Evolutionary conservation across 2,113 vertebrate species (phyloP).

Genomic region (Mandrillus leucophaeus): DNA sequence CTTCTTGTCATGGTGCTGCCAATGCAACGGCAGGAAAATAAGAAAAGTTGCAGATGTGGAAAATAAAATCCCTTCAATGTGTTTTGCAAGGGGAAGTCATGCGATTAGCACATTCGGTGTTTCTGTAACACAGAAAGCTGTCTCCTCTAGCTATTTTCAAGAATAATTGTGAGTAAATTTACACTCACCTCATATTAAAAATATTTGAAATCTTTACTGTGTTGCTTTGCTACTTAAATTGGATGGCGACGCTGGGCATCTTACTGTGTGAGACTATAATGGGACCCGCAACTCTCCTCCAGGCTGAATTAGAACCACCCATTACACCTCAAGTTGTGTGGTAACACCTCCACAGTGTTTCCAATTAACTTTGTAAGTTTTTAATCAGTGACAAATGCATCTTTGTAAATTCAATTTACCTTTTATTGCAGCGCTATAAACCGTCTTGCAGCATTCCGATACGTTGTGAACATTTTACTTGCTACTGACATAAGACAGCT

Average conservation of each 20-base stretch:
- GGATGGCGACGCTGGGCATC: conserved; percentile 3
- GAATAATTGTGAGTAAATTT: conserved; percentile 69
- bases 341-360: conserved; percentile 90
- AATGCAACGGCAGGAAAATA: conserved; percentile 56
- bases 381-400: conserved; percentile 91
- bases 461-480: conserved; percentile 96
- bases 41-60: conserved; percentile 9
- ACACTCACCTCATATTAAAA: conserved; percentile 64
- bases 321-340: conserved; percentile 89
- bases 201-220: conserved; percentile 61
- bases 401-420: conserved; percentile 91
- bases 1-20: conserved; percentile 64
- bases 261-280: conserved; percentile 63
- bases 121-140: conserved; percentile 14
- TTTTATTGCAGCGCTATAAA: conserved; percentile 92
- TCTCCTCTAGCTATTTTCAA: conserved; percentile 58
- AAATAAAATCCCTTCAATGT: conserved; percentile 33
- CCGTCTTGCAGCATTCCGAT: conserved; percentile 97
- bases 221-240: conserved; percentile 71
- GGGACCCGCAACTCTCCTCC: conserved; percentile 50
- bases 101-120: not conserved
- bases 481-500: conserved; percentile 97
- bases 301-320: conserved; percentile 83
- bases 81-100: conserved; percentile 14
- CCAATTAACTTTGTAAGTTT: conserved; percentile 91